Base-by-base conservation (phyloP, 2,797 vertebrate genomes). In the Allobates femoralis region DNA sequence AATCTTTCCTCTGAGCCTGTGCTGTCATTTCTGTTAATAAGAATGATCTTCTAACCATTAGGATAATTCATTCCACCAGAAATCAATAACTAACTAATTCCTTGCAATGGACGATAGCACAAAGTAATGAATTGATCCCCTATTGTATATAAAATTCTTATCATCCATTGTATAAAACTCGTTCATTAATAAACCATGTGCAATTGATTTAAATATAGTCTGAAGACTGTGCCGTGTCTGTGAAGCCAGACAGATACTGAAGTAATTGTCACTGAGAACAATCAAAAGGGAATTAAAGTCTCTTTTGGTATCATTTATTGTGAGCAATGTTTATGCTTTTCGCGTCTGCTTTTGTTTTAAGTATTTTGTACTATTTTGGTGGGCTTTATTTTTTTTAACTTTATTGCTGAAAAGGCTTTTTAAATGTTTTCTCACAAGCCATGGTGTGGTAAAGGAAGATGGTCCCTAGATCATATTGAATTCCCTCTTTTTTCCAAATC, bases 61-160 rank as follows among this genome's bases (percentile, higher is more conserved):
- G 66, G 86, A 84, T 84, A 84, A 84, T 86, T 86, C 76, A 86
- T 74, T 89, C 75, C 77, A 50, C 41, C 58, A 53, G 51, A 84
- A 86, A 81, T 84, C 80, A 86, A 84, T 76, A 84, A 71, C 55
- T 50, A 82, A 67, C 81, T 85, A 76, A 86, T 86, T 89, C 80
- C 73, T 83, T 83, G 75, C 86, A 86, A 86, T 76, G 85, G 84
- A 86, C 58, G 71, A 69, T 19, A 69, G 37, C 81, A 80, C 83
- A 79, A 56, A 66, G 84, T 86, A 88, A 86, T 89, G 81, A 89
- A 84, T 79, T 89, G 67, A 86, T 81, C 86, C 69, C 81, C 55
- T 75, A 76, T 82, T 82, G 75, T 87, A 75, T 86, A 84, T 86
- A 83, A 86, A 85, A 85, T 74, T 86, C 28, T 84, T 85, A 81